Conservation (phyloP, 2,113 vertebrate genomes). For the Nannobrachium achirus region DNA sequence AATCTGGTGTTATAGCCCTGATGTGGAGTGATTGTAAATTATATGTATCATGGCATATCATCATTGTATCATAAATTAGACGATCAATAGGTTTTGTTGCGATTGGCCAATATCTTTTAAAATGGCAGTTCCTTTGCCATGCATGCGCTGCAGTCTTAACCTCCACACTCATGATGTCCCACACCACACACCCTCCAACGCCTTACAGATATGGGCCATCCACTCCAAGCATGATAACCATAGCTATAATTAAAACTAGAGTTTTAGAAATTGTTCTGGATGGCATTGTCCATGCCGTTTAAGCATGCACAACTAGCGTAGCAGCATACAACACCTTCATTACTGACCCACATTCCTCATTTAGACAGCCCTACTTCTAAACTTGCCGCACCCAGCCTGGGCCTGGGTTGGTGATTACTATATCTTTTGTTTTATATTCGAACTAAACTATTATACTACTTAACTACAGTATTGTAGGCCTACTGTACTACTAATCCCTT, state of each 20-base stretch:
- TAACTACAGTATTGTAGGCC: too few species aligned
- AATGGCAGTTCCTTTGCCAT: conserved; percentile 47
- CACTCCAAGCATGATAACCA: too few species aligned
- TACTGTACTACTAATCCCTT: too few species aligned
- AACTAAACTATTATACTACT: too few species aligned
- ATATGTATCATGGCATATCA: conserved; percentile 65
- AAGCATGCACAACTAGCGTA: conserved; percentile 14
- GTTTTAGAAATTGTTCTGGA: too few species aligned
- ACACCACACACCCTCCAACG: background rate
- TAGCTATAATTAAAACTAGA: too few species aligned
- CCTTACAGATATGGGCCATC: too few species aligned
- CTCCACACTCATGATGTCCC: conserved; percentile 22
- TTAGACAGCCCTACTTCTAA: conserved; percentile 13
- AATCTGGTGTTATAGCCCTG: conserved; percentile 12
- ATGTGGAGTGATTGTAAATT: conserved; percentile 43
- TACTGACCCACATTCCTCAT: conserved; percentile 58
- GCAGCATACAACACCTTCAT: conserved; percentile 26
- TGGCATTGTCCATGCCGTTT: too few species aligned
- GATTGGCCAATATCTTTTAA: conserved; percentile 61
- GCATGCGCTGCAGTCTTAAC: conserved; percentile 39
- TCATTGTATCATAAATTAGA: conserved; percentile 64
- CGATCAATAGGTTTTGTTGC: conserved; percentile 62
- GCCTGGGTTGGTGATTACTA: too few species aligned
- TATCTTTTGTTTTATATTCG: too few species aligned
- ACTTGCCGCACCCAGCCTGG: too few species aligned